Evolutionary conservation across 2,797 vertebrate genomes (phyloP), one percentile per base, ranked within the genome.

Genomic region (Philypnodon macrostomus): DNA sequence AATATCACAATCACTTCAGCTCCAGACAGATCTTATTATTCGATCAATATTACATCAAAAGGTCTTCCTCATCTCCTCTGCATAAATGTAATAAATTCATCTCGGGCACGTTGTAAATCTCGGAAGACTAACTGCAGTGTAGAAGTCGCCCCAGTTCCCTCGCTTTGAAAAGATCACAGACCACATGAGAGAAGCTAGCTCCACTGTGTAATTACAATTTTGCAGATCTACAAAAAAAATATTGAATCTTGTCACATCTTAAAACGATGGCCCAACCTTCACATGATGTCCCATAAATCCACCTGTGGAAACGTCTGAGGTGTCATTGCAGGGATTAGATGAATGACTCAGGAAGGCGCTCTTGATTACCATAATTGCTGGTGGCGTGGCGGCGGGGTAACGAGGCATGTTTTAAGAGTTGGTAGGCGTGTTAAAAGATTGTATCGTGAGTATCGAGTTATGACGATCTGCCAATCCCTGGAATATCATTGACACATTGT

Each of bases 141-240:
- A 38, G 49, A 55, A 68, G 55, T 69, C 50, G 55, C 57, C 67
- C 56, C 51, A 52, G 49, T 71, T 77, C n/a, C 34, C 57, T 56
- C 45, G 47, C 75, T 82, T 70, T 77, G 72, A 77, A 75, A 67
- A 80, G 49, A 77, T 83, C 65, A 70, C 73, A 81, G 65, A 48
- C 56, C 47, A 48, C 68, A 58, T 54, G 42, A 44, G 56, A 41
- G 46, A 40, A 15, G 56, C 56, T 36, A 5, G n/a, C n/a, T 36
- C 4, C 24, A 2, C 51, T 67, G 62, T 64, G 57, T 77, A 72
- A 81, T 72, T 83, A 62, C 66, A 53, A 61, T 83, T 81, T 75
- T 42, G 69, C 64, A 65, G 58, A 70, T 48, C 55, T 41, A 5
- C 51, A n/a, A 45, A 69, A 82, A 81, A 72, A 60, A 48, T 34